phyloP scores from a whole-genome alignment of 2,888 invertebrate genomes.

The Apamea epomidion region DNA sequence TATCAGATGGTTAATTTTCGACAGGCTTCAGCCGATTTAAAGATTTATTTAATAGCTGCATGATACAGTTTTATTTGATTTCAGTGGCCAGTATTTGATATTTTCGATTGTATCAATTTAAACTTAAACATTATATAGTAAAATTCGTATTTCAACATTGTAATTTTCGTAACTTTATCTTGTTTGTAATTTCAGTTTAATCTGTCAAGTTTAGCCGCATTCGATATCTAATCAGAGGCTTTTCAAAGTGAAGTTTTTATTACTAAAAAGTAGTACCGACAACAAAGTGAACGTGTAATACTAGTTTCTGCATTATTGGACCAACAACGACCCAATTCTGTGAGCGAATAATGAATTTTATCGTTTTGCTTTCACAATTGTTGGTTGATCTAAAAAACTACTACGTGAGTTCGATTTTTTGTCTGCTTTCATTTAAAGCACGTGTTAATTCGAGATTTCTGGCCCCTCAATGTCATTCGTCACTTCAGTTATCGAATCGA shows the following conservation, averaged over 20 bases:
- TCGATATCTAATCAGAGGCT: slow-evolving; percentile 44
- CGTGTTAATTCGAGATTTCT: slow-evolving; percentile 29
- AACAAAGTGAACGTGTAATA: slow-evolving; percentile 70
- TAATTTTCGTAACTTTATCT: slow-evolving; percentile 13
- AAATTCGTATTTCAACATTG: slow-evolving; percentile 11
- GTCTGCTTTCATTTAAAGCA: slow-evolving; percentile 31
- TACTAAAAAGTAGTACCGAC: slow-evolving; percentile 41
- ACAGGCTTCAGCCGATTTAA: not conserved
- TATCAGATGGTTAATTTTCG: slow-evolving; percentile 7
- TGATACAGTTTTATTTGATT: not conserved
- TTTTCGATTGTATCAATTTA: not conserved
- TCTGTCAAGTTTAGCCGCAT: slow-evolving; percentile 22
- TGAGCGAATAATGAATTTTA: slow-evolving; percentile 67
- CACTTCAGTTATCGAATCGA: slow-evolving; percentile 20
- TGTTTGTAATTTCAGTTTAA: slow-evolving; percentile 22
- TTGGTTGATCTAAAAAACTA: slow-evolving; percentile 60
- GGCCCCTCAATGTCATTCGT: slow-evolving; percentile 34
- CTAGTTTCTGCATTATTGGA: slow-evolving; percentile 69
- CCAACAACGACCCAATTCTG: slow-evolving; percentile 70
- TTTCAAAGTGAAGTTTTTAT: slow-evolving; percentile 51
- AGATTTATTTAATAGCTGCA: slow-evolving; percentile 12
- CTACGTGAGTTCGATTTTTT: slow-evolving; percentile 43
- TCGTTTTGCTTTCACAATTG: slow-evolving; percentile 69
- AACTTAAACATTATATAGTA: not conserved
- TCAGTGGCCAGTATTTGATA: slow-evolving; percentile 21